Conservation (phyloP, 2,113 vertebrate species). For the Daubentonia madagascariensis region DNA sequence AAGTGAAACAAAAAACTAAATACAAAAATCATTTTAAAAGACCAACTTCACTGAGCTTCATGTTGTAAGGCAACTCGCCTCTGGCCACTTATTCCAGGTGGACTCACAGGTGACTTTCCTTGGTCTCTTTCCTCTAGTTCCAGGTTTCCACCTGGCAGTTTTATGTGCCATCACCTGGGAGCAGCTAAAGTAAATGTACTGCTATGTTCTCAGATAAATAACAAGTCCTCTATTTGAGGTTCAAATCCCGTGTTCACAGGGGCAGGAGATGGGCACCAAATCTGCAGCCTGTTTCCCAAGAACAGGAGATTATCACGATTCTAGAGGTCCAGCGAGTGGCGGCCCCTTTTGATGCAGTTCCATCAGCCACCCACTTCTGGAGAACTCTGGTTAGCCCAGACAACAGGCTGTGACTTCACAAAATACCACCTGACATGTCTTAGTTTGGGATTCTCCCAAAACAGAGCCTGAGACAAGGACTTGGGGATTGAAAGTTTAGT, state of each 20-base stretch:
- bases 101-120: too few relatives aligned
- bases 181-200: background rate
- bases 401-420: background rate
- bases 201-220: background rate
- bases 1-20: background rate
- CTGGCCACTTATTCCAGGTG: background rate
- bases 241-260: background rate
- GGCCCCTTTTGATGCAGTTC: background rate
- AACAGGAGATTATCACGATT: background rate
- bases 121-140: background rate
- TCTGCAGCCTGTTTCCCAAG: background rate
- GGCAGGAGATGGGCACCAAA: background rate
- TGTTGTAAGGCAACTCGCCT: accelerated
- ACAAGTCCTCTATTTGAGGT: background rate
- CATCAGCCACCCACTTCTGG: background rate
- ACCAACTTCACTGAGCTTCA: background rate
- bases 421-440: background rate
- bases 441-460: background rate
- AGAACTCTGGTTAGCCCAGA: background rate
- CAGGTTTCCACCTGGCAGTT: background rate
- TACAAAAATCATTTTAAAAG: background rate
- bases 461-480: background rate
- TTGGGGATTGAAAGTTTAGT: background rate
- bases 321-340: accelerated
- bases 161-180: background rate